These are phyloP conservation scores for Brachyalestes nurse DNA, from an alignment of 2,797 vertebrate genomes.

Conservation along the genomic window DNA sequence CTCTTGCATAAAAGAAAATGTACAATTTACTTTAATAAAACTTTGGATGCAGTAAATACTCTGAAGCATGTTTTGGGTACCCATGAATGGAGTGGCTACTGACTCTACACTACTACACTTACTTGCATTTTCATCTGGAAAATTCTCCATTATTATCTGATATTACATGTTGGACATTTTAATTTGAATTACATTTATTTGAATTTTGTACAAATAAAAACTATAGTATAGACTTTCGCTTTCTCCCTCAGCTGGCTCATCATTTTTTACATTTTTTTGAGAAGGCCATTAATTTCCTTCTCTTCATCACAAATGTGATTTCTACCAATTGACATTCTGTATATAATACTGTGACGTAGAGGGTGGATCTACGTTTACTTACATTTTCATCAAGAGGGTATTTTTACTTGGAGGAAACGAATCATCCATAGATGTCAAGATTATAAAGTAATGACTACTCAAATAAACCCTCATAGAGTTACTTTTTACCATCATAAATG, in stretches of 20 bases:
- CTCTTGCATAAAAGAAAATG: slow-evolving; percentile 53
- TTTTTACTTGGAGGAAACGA: too few relatives aligned
- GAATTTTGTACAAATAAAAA: background rate
- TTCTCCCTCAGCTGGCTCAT: background rate
- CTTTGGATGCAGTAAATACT: slow-evolving; percentile 31
- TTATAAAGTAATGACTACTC: too few relatives aligned
- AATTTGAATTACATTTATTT: background rate
- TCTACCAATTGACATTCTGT: background rate
- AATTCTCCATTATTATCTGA: background rate
- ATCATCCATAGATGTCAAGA: too few relatives aligned
- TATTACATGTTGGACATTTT: background rate
- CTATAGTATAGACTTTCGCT: background rate
- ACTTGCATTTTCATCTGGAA: background rate
- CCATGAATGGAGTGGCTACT: background rate
- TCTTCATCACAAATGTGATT: background rate
- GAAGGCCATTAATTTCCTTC: background rate
- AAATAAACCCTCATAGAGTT: too few relatives aligned
- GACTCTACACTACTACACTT: background rate
- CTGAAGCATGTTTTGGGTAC: slow-evolving; percentile 58
- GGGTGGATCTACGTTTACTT: too few relatives aligned
- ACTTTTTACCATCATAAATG: too few relatives aligned
- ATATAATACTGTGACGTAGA: background rate
- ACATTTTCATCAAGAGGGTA: too few relatives aligned
- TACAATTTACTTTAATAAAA: slow-evolving; percentile 70
- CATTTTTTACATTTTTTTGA: background rate